Evolutionary conservation across 2,888 invertebrate genomes (phyloP), one percentile per base, ranked within the genome.

Genomic region (Antheraea yamamai): DNA sequence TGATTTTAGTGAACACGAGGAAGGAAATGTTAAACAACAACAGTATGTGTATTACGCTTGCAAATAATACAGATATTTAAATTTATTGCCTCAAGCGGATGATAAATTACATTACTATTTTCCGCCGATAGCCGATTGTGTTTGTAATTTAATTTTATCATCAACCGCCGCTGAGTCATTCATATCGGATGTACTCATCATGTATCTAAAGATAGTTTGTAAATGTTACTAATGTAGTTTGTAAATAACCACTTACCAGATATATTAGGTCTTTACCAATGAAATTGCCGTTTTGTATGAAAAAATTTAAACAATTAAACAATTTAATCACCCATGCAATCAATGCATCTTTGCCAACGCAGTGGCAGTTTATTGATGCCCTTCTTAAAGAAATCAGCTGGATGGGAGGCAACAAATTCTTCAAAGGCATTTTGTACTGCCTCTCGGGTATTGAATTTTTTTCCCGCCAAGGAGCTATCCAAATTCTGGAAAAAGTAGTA

Each of bases 61-160:
- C 64, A 66, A 66, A 30, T 66, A 30, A 66, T 6, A 66, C 0
- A 66, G 26, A 30, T 30, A 30, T 66, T 30, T 26, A 66, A 66
- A 66, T 30, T 66, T 30, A 66, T 66, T 66, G 64, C 6, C 16
- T 30, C 64, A 66, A 66, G 26, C 30, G 26, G 20, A 66, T 66
- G 26, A 66, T 66, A 14, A 30, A 30, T 26, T 16, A 66, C 64
- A 66, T 66, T 66, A 66, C 14, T 66, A 66, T 66, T 66, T 66
- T 30, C 64, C 64, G 64, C 64, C 16, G 64, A 66, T 66, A 66
- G 16, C 30, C 35, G 30, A 66, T 66, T 66, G 20, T 66, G 30
- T 66, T 66, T 66, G 64, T 66, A 30, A 66, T 66, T 30, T 66
- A 66, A 14, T 66, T 16, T 66, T 66, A 66, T 66, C 64, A 66